phyloP scores from a whole-genome alignment of 2,113 vertebrate genomes.

The Eurypyga helias region DNA sequence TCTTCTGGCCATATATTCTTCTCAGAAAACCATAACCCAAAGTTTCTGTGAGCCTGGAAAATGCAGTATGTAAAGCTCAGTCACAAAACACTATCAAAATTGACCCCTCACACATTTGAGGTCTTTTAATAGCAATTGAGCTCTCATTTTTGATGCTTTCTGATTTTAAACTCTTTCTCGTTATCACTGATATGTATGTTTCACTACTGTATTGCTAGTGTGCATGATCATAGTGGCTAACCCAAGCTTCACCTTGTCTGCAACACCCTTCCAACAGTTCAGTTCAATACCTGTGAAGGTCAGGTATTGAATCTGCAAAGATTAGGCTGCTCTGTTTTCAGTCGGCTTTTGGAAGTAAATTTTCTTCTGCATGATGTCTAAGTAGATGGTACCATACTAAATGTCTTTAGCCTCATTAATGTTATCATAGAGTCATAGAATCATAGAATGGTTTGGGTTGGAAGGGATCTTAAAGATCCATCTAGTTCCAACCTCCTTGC shows the following conservation, averaged over 20 bases:
- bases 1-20: not conserved
- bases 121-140: not conserved
- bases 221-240: not conserved
- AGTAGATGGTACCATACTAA: conserved; percentile 57
- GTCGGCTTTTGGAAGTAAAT: conserved; percentile 46
- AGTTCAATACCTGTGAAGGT: not conserved
- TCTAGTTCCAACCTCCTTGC: too few species aligned
- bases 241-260: not conserved
- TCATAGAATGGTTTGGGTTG: too few species aligned
- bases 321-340: conserved; percentile 6
- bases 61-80: not conserved
- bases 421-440: not conserved
- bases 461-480: too few species aligned
- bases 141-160: not conserved
- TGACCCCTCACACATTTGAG: not conserved
- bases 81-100: not conserved
- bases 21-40: not conserved
- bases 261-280: not conserved
- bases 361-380: conserved; percentile 21
- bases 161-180: not conserved
- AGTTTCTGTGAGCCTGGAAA: not conserved
- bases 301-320: conserved; percentile 10
- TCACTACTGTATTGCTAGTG: not conserved
- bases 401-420: conserved; percentile 62
- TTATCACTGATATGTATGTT: not conserved